Percentiles rank a stretch among this genome's conserved stretches.
phyloP scores from a whole-genome alignment of 1,140 invertebrate genomes.

The Zaprionus africanus region DNA sequence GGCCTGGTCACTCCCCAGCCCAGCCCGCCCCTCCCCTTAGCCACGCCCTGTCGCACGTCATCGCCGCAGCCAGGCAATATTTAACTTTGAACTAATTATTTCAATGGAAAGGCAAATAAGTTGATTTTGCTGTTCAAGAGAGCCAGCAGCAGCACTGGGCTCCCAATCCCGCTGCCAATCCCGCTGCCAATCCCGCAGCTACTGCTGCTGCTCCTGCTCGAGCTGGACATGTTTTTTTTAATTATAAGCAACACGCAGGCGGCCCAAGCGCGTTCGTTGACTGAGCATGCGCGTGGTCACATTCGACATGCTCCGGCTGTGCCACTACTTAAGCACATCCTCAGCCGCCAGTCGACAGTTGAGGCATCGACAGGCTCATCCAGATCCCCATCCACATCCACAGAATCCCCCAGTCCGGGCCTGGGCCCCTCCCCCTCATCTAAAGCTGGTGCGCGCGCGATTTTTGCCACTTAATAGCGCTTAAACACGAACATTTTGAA shows the following conservation, averaged over 20 bases:
- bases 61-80: conserved; percentile 67
- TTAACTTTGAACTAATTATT: conserved; percentile 84
- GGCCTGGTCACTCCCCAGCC: not conserved
- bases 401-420: conserved; percentile 1
- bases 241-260: conserved; percentile 82
- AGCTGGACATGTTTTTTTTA: conserved; percentile 77
- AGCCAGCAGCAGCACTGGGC: not conserved
- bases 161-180: not conserved
- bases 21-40: not conserved
- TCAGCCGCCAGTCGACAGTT: not conserved
- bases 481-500: conserved; percentile 84
- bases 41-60: conserved; percentile 5
- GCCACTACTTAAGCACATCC: conserved; percentile 10
- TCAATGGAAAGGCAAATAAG: conserved; percentile 84
- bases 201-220: conserved; percentile 3
- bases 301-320: conserved; percentile 46
- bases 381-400: conserved; percentile 8
- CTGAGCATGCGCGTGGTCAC: conserved; percentile 77
- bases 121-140: conserved; percentile 61
- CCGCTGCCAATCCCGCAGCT: not conserved
- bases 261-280: conserved; percentile 55
- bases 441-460: conserved; percentile 72
- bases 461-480: conserved; percentile 84
- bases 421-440: conserved; percentile 1
- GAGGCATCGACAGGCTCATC: conserved; percentile 4